phyloP scores from a whole-genome alignment of 2,113 vertebrate genomes.

The Spilogale gracilis region DNA sequence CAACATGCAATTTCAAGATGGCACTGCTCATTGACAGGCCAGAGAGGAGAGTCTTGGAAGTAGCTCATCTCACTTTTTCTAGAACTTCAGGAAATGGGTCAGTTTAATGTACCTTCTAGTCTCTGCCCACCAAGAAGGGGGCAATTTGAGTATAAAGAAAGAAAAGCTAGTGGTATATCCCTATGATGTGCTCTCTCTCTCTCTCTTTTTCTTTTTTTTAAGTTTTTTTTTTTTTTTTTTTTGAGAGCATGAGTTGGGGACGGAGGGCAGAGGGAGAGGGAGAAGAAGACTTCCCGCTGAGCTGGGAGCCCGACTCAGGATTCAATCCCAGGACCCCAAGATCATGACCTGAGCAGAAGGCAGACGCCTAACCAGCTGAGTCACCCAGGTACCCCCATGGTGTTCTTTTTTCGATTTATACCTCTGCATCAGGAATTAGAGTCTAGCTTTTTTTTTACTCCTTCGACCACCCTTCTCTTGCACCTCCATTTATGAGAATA shows the following conservation, averaged over 20 bases:
- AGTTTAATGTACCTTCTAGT: no score
- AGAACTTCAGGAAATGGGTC: no score
- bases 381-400: not conserved
- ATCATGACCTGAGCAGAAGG: not conserved
- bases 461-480: not conserved
- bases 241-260: not conserved
- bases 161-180: not conserved
- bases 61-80: not conserved
- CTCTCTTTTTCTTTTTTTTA: not conserved
- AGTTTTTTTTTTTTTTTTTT: not conserved
- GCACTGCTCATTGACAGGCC: no score
- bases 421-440: not conserved
- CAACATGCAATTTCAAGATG: not conserved
- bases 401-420: not conserved
- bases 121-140: not conserved
- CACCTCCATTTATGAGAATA: not conserved
- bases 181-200: not conserved
- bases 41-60: not conserved
- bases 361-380: not conserved
- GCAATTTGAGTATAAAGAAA: not conserved
- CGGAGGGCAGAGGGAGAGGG: not conserved
- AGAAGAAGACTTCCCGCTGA: not conserved
- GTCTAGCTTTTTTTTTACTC: not conserved
- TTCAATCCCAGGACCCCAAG: not conserved
- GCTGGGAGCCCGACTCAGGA: not conserved